These are phyloP conservation scores for Okapia johnstoni DNA, from an alignment of 2,113 vertebrate genomes.

Conservation along the genomic window DNA sequence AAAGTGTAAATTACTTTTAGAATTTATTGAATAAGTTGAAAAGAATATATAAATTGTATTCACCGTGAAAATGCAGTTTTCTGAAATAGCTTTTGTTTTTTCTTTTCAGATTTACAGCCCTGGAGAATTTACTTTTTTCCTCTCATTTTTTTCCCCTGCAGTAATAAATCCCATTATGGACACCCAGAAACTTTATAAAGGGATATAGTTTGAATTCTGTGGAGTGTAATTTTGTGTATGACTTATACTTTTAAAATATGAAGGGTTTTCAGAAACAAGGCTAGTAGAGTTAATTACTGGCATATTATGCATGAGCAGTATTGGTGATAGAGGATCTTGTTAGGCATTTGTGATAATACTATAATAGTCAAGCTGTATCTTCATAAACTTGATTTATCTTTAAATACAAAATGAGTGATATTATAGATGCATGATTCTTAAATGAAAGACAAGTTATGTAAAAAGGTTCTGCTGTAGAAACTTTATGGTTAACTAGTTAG, in stretches of 20 bases:
- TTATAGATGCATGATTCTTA: neutral
- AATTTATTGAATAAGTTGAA: neutral
- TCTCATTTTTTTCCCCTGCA: constrained; percentile 45
- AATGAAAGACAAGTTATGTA: neutral
- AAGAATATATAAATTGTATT: neutral
- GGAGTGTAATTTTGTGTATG: constrained; percentile 80
- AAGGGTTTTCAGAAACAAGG: constrained; percentile 13
- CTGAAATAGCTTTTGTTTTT: constrained; percentile 35
- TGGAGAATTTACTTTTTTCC: constrained; percentile 23
- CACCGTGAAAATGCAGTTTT: neutral
- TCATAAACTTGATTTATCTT: constrained; percentile 53
- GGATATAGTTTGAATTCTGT: constrained; percentile 76
- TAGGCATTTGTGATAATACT: constrained; percentile 1
- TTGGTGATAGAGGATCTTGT: constrained; percentile 13
- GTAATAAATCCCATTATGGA: constrained; percentile 67
- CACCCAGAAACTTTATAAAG: constrained; percentile 58
- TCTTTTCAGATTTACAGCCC: constrained; percentile 32
- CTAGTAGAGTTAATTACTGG: constrained; percentile 60
- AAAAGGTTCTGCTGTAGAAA: neutral
- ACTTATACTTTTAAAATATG: constrained; percentile 54
- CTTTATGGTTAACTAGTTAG: neutral
- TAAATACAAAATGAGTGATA: constrained; percentile 50
- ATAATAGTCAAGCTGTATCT: neutral
- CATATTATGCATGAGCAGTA: neutral
- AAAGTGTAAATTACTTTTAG: neutral